Evolutionary conservation across 2,888 invertebrate species (phyloP).

Genomic region (Cephus pygmeus): DNA sequence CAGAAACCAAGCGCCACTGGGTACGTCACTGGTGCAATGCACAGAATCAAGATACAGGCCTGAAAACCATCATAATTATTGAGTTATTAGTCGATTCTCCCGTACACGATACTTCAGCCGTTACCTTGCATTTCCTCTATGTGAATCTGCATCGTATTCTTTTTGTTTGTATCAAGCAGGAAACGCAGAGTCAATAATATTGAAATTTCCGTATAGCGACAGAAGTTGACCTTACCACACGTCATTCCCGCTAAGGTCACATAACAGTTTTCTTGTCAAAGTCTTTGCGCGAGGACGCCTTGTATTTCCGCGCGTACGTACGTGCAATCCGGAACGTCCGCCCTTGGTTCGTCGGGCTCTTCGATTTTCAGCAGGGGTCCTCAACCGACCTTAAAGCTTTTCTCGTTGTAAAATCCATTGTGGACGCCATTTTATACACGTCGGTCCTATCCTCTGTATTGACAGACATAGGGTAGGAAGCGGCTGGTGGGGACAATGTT

Average conservation of each 20-base stretch:
- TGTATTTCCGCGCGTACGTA: background rate
- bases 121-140: background rate
- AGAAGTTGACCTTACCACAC: background rate
- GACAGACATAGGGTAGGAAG: background rate
- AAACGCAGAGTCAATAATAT: background rate
- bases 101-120: background rate
- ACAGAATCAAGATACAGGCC: background rate
- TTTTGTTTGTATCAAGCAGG: background rate
- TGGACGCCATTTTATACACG: background rate
- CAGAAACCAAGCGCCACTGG: background rate
- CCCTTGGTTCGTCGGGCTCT: background rate
- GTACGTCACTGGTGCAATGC: background rate
- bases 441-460: background rate
- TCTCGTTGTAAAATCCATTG: background rate
- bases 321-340: background rate
- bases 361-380: conserved; percentile 1
- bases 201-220: background rate
- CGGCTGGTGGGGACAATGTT: background rate
- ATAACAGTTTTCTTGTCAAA: background rate
- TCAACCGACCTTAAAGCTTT: background rate
- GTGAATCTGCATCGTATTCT: background rate
- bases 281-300: background rate
- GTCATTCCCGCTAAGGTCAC: background rate
- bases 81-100: background rate
- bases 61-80: background rate